Conservation (phyloP, 2,113 vertebrate species). For the Sylvilagus bachmani region DNA sequence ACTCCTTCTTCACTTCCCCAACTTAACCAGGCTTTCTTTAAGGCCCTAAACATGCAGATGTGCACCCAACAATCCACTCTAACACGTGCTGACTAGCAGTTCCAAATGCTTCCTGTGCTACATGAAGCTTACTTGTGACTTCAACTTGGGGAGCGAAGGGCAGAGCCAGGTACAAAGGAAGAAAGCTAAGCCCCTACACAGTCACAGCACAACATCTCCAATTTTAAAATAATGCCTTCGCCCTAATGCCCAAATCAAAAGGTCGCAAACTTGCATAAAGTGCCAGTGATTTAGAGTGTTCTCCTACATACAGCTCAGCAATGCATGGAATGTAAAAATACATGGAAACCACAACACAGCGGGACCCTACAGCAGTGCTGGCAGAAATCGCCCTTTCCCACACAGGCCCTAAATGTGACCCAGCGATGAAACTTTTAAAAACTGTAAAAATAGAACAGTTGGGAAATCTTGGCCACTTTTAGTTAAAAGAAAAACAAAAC, state of each 20-base stretch:
- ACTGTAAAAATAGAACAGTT: slow-evolving; percentile 92
- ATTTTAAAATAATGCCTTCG: slow-evolving; percentile 86
- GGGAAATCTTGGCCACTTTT: slow-evolving; percentile 90
- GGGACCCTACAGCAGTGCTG: slow-evolving; percentile 87
- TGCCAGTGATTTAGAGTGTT: slow-evolving; percentile 86
- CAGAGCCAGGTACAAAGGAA: slow-evolving; percentile 47
- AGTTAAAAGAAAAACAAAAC: slow-evolving; percentile 87
- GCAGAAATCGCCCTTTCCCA: slow-evolving; percentile 89
- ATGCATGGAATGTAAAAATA: slow-evolving; percentile 90
- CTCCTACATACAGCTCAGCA: slow-evolving; percentile 88
- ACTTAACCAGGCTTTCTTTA: slow-evolving; percentile 60
- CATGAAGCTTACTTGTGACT: slow-evolving; percentile 78
- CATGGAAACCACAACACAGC: slow-evolving; percentile 89
- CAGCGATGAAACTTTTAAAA: slow-evolving; percentile 89
- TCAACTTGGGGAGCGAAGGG: slow-evolving; percentile 74
- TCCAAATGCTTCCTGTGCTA: slow-evolving; percentile 84
- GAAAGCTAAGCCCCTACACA: slow-evolving; percentile 51
- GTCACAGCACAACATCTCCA: slow-evolving; percentile 73
- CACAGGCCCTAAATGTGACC: slow-evolving; percentile 90
- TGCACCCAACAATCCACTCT: slow-evolving; percentile 62
- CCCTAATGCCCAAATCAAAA: slow-evolving; percentile 83
- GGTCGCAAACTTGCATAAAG: slow-evolving; percentile 85
- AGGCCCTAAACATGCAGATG: slow-evolving; percentile 30
- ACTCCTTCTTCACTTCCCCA: slow-evolving; percentile 27
- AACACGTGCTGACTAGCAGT: slow-evolving; percentile 74